Evolutionary conservation across 2,113 vertebrate genomes (phyloP), one percentile per base, ranked within the genome.

Genomic region (Colinus virginianus): DNA sequence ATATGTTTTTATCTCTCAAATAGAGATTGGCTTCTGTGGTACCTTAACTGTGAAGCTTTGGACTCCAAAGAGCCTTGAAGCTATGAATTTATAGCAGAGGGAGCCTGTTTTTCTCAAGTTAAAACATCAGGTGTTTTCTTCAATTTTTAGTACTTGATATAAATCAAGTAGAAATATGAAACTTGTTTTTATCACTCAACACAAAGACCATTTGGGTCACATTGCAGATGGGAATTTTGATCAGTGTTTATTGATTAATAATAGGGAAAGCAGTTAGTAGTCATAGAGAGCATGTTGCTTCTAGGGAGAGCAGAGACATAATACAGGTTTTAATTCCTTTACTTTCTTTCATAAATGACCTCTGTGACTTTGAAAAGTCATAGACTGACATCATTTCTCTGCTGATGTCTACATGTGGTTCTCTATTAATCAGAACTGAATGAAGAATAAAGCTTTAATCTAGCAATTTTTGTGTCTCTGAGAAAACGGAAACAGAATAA

Each of bases 1-100:
- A 68, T 89, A 93, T 61, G 78, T 79, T 92, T 94, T 94, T 94
- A 91, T 77, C 88, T 90, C 61, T 74, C 46, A 91, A 77, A 83
- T 89, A 84, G 87, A 87, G 75, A 85, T 71, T 95, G 59, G 71
- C 75, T 94, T 89, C 63, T 83, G 75, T 67, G 68, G 34, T 70
- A 87, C 68, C 46, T 82, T 92, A 79, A 61, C 42, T 68, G 30
- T 58, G 59, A 83, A 93, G 83, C 25, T 89, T 61, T 30, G 43
- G n/a, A 90, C n/a, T 91, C 32, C 56, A 67, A 84, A 89, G 46
- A 25, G 17, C 38, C 51, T 87, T 59, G 48, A 43, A 92, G 56
- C 22, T 74, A 70, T 17, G 42, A 89, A 59, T 89, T 89, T 79
- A 28, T 69, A 79, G 30, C 22, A 84, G 81, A 87, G 9, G 12